Evolutionary conservation across 2,888 invertebrate genomes (phyloP).

Genomic region (Synanthedon formicaeformis): DNA sequence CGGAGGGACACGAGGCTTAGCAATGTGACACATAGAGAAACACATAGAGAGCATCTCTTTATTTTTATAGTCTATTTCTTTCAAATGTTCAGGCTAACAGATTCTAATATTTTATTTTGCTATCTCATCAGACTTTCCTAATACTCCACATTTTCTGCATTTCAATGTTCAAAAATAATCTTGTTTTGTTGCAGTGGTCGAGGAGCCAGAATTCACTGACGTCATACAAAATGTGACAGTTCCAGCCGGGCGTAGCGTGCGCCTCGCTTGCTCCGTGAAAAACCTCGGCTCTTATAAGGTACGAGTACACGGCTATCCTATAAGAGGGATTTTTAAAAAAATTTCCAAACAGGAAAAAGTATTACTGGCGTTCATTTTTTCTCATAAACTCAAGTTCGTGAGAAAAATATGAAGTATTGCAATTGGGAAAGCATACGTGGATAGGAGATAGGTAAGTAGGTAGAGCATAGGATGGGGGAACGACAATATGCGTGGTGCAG

Average conservation of each 20-base stretch:
- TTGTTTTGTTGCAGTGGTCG: constrained; percentile 75
- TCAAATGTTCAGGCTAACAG: not conserved
- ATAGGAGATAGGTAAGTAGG: too few species aligned
- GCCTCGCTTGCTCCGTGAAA: constrained; percentile 90
- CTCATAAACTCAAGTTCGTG: not conserved
- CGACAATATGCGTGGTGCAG: constrained; percentile 52
- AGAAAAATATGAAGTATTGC: constrained; percentile 17
- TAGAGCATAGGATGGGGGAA: constrained; percentile 18
- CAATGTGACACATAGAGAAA: too few species aligned
- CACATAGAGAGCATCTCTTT: too few species aligned
- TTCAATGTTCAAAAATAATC: not conserved
- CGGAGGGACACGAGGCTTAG: too few species aligned
- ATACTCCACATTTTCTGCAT: not conserved
- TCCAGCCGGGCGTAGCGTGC: constrained; percentile 89
- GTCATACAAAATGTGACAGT: constrained; percentile 92
- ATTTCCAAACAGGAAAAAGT: not conserved
- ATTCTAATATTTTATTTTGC: too few species aligned
- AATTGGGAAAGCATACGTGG: constrained; percentile 16
- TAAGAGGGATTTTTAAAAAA: not conserved
- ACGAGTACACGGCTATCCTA: constrained; percentile 10
- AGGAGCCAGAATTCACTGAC: constrained; percentile 92
- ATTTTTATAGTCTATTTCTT: not conserved
- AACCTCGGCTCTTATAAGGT: constrained; percentile 93
- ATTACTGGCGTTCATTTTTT: not conserved
- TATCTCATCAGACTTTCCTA: too few species aligned